Base-by-base conservation (phyloP, 2,113 vertebrate species). In the Sinocyclocheilus rhinocerous region DNA sequence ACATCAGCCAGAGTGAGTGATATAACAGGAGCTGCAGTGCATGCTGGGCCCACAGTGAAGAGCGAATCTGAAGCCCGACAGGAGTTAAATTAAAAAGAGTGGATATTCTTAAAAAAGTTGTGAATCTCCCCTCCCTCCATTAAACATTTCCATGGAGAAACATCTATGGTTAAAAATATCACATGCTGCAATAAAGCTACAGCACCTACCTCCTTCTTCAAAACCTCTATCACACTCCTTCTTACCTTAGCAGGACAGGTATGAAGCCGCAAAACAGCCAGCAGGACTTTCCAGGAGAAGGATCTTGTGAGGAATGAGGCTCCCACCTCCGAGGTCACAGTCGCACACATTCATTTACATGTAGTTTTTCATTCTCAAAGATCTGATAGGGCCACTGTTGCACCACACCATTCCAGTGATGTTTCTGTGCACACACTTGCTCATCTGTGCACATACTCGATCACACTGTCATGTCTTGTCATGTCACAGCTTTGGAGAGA, bases 391-490 rank as follows among this genome's bases (percentile, higher is more conserved):
- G 18, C 61, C 81, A 69, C 42, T 45, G 80, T 86, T 83, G 59
- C 24, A 42, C 72, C 85, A 87, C 59, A 82, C 59, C 79, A 86
- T 86, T 86, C 80, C 79, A 83, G 69, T 57, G 70, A 73, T 26
- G 57, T 83, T 45, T 76, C 26, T 6, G 33, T 26, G 20, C 65
- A 82, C 24, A 88, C 33, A 70, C 67, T 59, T 36, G 20, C 69
- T 50, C 73, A 70, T 55, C 42, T 73, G 13, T 85, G 20, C 63
- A 36, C 72, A 80, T 59, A 84, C 70, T 76, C 90, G 1, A 45
- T 26, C 57, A 83, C 57, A 45, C 82, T 24, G 84, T 76, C 93
- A 90, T 33, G 94, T 89, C 69, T 85, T 52, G 81, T 86, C 93
- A 91, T 42, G 93, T 76, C 85, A 75, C 81, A 78, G 72, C 86